Percentiles rank a stretch among this genome's conserved stretches.
These are phyloP conservation scores for Exephanes ischioxanthus DNA, from an alignment of 2,888 invertebrate species.

Conservation along the genomic window DNA sequence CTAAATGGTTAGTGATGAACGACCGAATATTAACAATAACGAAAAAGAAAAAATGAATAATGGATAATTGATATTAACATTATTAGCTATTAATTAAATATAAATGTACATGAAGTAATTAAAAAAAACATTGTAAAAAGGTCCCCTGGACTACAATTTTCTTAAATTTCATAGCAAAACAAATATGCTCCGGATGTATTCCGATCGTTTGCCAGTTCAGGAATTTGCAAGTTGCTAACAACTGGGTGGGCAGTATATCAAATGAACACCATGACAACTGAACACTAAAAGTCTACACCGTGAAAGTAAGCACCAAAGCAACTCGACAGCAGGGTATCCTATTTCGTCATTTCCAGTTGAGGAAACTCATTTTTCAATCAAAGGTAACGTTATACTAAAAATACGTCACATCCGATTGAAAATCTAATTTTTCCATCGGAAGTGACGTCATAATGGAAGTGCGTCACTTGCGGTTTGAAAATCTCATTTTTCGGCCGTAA, in stretches of 20 bases:
- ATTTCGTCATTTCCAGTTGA: no score
- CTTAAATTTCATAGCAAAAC: background rate
- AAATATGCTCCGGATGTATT: background rate
- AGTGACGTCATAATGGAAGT: no score
- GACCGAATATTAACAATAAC: conserved; percentile 75
- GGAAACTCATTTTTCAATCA: no score
- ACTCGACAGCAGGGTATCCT: no score
- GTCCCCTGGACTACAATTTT: conserved; percentile 21
- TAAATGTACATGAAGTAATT: conserved; percentile 67
- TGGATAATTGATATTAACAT: conserved; percentile 51
- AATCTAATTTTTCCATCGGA: no score
- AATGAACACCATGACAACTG: background rate
- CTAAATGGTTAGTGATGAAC: conserved; percentile 71
- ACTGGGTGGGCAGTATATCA: background rate
- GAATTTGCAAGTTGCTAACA: background rate
- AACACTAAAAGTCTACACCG: no score
- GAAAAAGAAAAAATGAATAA: conserved; percentile 39
- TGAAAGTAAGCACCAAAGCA: no score
- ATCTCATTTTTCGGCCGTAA: no score
- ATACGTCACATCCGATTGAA: no score
- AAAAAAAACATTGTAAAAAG: conserved; percentile 72
- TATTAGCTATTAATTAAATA: conserved; percentile 63
- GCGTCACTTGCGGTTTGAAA: no score
- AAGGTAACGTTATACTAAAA: no score
- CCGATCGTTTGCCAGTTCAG: background rate